phyloP scores from a whole-genome alignment of 92 coral and sea anemone species.

The Parazoanthus swiftii region DNA sequence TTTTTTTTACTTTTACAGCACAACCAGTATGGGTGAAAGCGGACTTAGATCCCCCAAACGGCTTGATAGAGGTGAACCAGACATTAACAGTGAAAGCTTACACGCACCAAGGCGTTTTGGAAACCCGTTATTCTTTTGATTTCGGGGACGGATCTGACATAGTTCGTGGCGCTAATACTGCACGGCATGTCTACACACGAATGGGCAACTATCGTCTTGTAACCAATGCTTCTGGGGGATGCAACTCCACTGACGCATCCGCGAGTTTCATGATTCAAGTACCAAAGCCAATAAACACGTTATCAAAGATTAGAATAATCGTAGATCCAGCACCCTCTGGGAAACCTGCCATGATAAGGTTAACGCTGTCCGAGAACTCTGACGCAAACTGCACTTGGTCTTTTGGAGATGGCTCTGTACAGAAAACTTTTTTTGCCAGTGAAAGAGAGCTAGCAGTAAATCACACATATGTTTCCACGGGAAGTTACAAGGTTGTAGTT shows the following conservation, averaged over 20 bases:
- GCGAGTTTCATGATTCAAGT: conserved; percentile 11
- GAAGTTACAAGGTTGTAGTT: conserved; percentile 34
- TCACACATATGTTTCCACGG: conserved; percentile 43
- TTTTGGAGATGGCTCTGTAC: conserved; percentile 48
- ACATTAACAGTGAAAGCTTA: conserved; percentile 45
- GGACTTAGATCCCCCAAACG: conserved; percentile 43
- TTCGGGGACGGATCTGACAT: conserved; percentile 58
- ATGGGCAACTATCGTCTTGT: conserved; percentile 34
- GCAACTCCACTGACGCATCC: conserved; percentile 22
- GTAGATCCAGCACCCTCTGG: conserved; percentile 20
- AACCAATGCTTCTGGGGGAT: conserved; percentile 34
- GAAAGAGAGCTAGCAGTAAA: conserved; percentile 17
- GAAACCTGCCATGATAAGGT: conserved; percentile 9
- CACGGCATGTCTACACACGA: conserved; percentile 44
- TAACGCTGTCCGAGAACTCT: conserved; percentile 18
- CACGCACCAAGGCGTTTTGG: conserved; percentile 32
- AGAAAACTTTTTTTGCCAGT: not conserved
- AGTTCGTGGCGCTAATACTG: conserved; percentile 27
- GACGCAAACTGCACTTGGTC: conserved; percentile 39
- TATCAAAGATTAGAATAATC: conserved; percentile 12
- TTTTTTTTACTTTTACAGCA: not conserved
- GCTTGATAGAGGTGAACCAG: conserved; percentile 50
- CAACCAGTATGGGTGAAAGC: conserved; percentile 16
- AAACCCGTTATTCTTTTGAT: conserved; percentile 50
- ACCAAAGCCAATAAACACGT: conserved; percentile 4